phyloP scores from a whole-genome alignment of 2,113 vertebrate genomes.

The Romanogobio albipinnatus region DNA sequence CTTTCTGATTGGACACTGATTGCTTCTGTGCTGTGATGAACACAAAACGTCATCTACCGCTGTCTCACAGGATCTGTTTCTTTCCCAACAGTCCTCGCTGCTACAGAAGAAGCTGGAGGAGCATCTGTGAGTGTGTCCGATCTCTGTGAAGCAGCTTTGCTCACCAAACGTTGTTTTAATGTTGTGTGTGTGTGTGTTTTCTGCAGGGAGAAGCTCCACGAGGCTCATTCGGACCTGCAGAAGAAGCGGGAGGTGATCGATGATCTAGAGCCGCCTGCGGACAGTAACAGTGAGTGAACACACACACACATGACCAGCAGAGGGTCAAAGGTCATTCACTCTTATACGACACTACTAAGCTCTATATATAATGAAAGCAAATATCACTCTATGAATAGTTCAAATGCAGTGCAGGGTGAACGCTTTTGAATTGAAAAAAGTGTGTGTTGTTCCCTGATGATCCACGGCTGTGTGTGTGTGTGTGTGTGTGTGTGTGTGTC shows the following conservation, averaged over 20 bases:
- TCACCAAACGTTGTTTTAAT: background rate
- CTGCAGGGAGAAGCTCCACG: slow-evolving; percentile 85
- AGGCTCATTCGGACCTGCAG: slow-evolving; percentile 88
- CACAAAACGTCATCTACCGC: background rate
- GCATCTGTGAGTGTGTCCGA: slow-evolving; percentile 83
- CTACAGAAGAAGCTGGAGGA: slow-evolving; percentile 89
- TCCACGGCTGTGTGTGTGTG: no score
- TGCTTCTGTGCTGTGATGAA: background rate
- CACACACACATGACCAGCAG: background rate
- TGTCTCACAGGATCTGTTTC: background rate
- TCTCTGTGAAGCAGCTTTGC: background rate
- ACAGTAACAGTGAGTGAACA: slow-evolving; percentile 77
- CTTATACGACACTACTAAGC: no score
- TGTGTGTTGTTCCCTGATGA: no score
- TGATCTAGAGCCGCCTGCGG: slow-evolving; percentile 82
- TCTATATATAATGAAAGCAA: no score
- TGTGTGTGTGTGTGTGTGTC: no score
- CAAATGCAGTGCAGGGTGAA: background rate
- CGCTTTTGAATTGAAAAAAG: background rate
- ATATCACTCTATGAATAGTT: no score
- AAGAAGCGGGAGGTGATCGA: slow-evolving; percentile 88
- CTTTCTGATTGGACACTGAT: slow-evolving; percentile 66
- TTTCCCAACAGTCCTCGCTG: slow-evolving; percentile 77
- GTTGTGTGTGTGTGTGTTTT: slow-evolving; percentile 41
- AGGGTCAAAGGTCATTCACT: background rate